phyloP scores from a whole-genome alignment of 2,888 invertebrate species.

The Micropterix aruncella region DNA sequence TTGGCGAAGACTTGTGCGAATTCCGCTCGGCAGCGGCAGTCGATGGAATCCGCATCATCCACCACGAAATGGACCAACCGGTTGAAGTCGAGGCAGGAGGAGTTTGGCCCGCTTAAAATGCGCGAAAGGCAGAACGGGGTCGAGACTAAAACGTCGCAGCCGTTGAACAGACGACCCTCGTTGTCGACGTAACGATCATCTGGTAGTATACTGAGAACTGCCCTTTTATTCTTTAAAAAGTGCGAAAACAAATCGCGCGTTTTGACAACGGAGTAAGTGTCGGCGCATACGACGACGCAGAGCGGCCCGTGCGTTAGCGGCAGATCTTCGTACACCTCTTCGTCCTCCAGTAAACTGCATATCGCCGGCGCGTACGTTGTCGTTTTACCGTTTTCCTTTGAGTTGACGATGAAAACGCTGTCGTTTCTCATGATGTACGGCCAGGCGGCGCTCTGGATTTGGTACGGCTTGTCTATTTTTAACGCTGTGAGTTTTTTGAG shows the following conservation, averaged over 20 bases:
- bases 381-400: conserved; percentile 50
- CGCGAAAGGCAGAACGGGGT: conserved; percentile 46
- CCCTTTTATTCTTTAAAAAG: conserved; percentile 23
- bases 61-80: conserved; percentile 51
- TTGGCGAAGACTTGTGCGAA: conserved; percentile 27
- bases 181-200: conserved; percentile 25
- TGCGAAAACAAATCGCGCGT: conserved; percentile 26
- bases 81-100: conserved; percentile 32
- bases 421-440: conserved; percentile 48
- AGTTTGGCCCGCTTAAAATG: conserved; percentile 23
- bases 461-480: conserved; percentile 26
- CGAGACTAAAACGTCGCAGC: conserved; percentile 56
- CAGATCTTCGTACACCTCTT: conserved; percentile 15
- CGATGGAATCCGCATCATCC: conserved; percentile 53
- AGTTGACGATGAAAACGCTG: conserved; percentile 48
- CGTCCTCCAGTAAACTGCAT: conserved; percentile 40
- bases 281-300: conserved; percentile 51
- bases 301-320: conserved; percentile 41
- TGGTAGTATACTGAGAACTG: conserved; percentile 26
- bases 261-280: conserved; percentile 36
- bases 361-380: conserved; percentile 55
- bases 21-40: conserved; percentile 35
- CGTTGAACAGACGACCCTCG: conserved; percentile 38
- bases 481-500: conserved; percentile 21
- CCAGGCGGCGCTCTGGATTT: conserved; percentile 58